A percentile compares a stretch with the other conserved stretches of the same genome.
These are phyloP conservation scores for Raja brachyura DNA, from an alignment of 2,113 vertebrate genomes.

Conservation along the genomic window DNA sequence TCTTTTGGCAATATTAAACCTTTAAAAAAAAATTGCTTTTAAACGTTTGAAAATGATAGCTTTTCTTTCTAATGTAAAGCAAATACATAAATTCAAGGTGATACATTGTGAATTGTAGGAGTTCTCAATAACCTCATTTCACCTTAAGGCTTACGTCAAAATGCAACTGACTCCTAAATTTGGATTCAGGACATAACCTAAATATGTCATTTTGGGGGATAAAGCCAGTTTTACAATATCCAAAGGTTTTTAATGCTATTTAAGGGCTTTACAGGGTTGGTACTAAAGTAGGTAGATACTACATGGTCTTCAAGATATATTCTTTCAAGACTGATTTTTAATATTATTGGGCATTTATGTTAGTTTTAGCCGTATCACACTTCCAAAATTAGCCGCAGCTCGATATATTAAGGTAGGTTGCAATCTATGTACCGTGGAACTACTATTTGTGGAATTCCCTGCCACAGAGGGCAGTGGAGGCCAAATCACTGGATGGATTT, in stretches of 20 bases:
- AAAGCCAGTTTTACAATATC: background rate
- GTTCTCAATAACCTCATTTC: background rate
- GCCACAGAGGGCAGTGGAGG: no score
- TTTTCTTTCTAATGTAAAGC: no score
- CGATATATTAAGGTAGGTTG: conserved; percentile 22
- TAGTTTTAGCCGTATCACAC: background rate
- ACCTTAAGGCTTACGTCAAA: background rate
- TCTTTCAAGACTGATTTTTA: background rate
- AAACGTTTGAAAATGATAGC: no score
- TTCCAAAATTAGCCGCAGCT: conserved; percentile 17
- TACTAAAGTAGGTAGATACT: background rate
- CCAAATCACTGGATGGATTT: no score
- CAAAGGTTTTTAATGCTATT: background rate
- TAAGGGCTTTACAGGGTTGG: background rate
- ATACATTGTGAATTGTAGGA: background rate
- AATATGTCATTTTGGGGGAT: background rate
- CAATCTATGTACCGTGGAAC: background rate
- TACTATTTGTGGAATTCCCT: no score
- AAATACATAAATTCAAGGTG: background rate
- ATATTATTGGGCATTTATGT: background rate
- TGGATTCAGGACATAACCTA: background rate
- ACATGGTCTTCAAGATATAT: no score
- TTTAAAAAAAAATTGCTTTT: no score
- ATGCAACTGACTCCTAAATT: background rate
- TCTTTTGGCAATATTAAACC: no score